phyloP scores from a whole-genome alignment of 2,888 invertebrate genomes.

The Drosophila aldrichi region DNA sequence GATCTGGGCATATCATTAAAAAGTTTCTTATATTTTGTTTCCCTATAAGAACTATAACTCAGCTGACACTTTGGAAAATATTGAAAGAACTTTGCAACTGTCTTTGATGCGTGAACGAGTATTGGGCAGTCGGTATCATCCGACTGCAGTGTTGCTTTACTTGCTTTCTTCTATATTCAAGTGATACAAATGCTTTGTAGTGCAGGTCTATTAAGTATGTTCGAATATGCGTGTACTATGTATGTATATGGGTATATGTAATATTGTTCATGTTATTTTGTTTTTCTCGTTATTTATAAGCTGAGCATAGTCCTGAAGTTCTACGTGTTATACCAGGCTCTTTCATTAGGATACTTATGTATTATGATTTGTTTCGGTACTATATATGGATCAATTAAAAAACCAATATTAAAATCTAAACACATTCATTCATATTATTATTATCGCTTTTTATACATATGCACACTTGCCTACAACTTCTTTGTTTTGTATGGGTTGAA shows the following conservation, averaged over 20 bases:
- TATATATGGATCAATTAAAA: constrained; percentile 48
- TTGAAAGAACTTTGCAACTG: too few relatives aligned
- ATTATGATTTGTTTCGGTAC: constrained; percentile 51
- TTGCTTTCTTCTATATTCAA: constrained; percentile 4
- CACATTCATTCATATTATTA: constrained; percentile 14
- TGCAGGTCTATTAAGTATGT: constrained; percentile 55
- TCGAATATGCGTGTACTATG: constrained; percentile 27
- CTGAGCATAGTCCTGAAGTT: constrained; percentile 47
- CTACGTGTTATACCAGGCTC: constrained; percentile 32
- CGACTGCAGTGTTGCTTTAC: neutral
- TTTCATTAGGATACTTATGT: constrained; percentile 36
- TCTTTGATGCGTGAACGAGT: neutral
- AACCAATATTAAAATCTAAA: constrained; percentile 54
- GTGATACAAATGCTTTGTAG: constrained; percentile 30
- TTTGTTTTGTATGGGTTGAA: constrained; percentile 31
- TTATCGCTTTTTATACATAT: constrained; percentile 48
- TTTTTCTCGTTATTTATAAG: constrained; percentile 28
- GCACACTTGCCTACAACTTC: constrained; percentile 42
- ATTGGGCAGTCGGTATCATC: neutral
- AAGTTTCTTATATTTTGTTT: neutral
- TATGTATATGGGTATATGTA: constrained; percentile 34
- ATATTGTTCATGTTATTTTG: constrained; percentile 3
- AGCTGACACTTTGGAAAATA: neutral
- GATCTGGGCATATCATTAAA: neutral
- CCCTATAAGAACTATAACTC: neutral